Evolutionary conservation across 2,797 vertebrate genomes (phyloP), one percentile per base, ranked within the genome.

Genomic region (Mormyrops boulengeri): DNA sequence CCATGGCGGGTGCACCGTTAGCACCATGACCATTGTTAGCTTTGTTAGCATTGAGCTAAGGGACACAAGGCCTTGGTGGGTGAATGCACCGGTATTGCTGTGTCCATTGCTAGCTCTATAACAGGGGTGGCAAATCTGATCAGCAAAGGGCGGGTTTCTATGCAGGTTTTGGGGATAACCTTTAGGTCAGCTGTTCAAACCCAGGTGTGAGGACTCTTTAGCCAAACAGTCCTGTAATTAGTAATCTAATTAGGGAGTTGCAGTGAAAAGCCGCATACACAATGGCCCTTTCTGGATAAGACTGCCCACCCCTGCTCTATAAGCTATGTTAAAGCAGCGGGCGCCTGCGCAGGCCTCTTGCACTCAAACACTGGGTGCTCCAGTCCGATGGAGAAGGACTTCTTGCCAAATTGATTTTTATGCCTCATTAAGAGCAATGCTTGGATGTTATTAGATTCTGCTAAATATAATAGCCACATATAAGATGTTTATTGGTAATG

Each of bases 351-450:
- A 62, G 89, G n/a, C 57, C 88, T 7, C 12, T 77, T 22, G 52
- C 57, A 90, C 69, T 77, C 49, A 73, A 91, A 93, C 93, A 94
- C 92, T 94, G 91, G 9, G 55, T 19, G 41, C 53, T 55, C 47
- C 88, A 92, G 90, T 17, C 77, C 41, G 60, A 89, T 2, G 9
- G 66, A 89, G 41, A 89, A n/a, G 66, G 85, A 95, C 93, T 93
- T 95, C 93, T 93, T 88, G 93, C 92, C 92, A 94, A 96, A 95
- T 96, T 94, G 94, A 96, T 97, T 95, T 95, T 89, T 95, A 96
- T 88, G 93, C 94, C 93, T 94, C 89, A 89, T 96, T 94, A 96
- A 94, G 95, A 91, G 91, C 94, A 92, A 92, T 93, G 92, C 93
- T 94, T 94, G 92, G 92, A 94, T 92, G 93, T 96, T 95, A 96